These are phyloP conservation scores for Homarus gammarus DNA, from an alignment of 2,888 invertebrate genomes.

Conservation along the genomic window DNA sequence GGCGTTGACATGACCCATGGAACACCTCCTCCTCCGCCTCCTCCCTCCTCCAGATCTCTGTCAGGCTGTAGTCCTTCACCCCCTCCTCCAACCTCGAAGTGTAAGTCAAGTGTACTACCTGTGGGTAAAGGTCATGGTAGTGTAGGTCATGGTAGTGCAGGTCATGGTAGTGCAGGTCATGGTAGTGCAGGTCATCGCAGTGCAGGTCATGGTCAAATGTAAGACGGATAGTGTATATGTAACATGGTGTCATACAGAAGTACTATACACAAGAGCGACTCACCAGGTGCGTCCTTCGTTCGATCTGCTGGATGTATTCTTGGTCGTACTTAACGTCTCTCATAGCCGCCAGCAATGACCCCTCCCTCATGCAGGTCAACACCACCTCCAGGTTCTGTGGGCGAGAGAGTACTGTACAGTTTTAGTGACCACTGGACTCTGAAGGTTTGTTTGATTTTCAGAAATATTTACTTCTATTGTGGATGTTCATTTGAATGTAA, in stretches of 20 bases:
- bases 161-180: not conserved
- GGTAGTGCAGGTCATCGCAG: not conserved
- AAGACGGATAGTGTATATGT: not conserved
- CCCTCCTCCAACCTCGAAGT: conserved; percentile 67
- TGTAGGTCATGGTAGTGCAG: not conserved
- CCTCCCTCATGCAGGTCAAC: conserved; percentile 50
- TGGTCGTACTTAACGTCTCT: conserved; percentile 10
- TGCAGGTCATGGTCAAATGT: not conserved
- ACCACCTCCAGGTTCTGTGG: conserved; percentile 45
- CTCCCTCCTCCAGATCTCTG: conserved; percentile 42
- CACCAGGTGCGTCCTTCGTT: conserved; percentile 23
- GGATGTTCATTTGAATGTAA: too few relatives aligned
- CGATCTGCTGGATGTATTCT: not conserved
- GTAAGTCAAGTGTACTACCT: conserved; percentile 73
- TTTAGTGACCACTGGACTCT: too few relatives aligned
- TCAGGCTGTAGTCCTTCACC: conserved; percentile 47
- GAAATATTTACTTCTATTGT: too few relatives aligned
- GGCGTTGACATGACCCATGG: conserved; percentile 18
- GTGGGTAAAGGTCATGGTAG: not conserved
- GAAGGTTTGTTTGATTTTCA: too few relatives aligned
- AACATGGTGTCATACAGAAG: not conserved
- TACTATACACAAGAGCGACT: conserved; percentile 5
- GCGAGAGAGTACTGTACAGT: too few relatives aligned
- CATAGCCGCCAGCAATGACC: not conserved
- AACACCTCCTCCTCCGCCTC: conserved; percentile 54